Base-by-base conservation (phyloP, 2,797 vertebrate species). In the Sylvilagus floridanus region DNA sequence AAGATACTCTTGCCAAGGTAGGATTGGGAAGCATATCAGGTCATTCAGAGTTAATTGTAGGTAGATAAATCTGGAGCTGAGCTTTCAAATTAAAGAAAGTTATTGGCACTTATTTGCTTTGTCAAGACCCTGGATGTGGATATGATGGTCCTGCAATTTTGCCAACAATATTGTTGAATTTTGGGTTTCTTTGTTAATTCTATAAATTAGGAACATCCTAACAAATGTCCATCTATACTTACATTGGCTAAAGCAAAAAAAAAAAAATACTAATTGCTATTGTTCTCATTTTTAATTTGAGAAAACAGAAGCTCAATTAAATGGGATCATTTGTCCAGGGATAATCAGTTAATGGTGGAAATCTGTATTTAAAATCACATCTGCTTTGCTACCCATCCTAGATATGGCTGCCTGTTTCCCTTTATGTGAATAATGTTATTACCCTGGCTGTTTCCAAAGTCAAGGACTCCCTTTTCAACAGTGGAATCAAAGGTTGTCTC, bases 211-310 rank as follows among this genome's bases (percentile, higher is more conserved):
- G 60, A 28, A 65, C 32, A 69, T 16, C 35, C 26, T 65, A 66
- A 71, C 24, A 92, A 68, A 22, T 60, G 26, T 87, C 42, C 13
- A 32, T 13, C 76, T 93, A 71, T 84, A 60, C 63, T 95, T 66
- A 79, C 30, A 11, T 66, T 82, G 79, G 47, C 65, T 52, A 79
- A 65, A 90, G 69, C 7, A 1, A 11, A 73, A 94, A 94, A 73
- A 21, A 93, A 87, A 62, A 54, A 69, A 78, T n/a, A 68, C 2
- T 9, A 35, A 66, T 35, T 69, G 19, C 32, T 35, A 14, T 8
- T 21, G 75, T 86, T 94, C 47, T 81, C 8, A 75, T 91, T 86
- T 86, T 84, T 92, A 76, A 71, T 81, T 83, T 84, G 60, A 76
- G 63, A 63, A 89, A 69, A 87, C 84, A 63, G 32, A 68, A 22